Percentiles rank a stretch among this genome's conserved stretches.
phyloP scores from a whole-genome alignment of 2,113 vertebrate genomes.

The Saccopteryx bilineata region DNA sequence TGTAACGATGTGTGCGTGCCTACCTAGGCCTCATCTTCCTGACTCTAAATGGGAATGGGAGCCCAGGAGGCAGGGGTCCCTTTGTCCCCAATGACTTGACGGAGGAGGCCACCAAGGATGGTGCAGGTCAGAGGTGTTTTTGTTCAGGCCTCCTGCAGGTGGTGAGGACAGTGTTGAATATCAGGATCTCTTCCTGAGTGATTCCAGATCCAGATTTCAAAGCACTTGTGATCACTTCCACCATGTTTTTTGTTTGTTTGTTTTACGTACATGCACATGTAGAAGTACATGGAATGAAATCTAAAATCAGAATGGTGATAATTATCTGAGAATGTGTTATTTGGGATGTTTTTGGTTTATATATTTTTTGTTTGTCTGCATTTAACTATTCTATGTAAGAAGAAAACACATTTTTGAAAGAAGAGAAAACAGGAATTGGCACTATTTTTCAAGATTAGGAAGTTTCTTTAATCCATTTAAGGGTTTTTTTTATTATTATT shows the following conservation, averaged over 20 bases:
- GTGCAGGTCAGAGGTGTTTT: rapidly evolving
- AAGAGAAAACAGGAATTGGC: background rate
- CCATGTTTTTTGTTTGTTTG: too few relatives aligned
- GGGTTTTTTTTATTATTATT: background rate
- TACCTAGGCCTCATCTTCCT: background rate
- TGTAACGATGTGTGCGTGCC: too few relatives aligned
- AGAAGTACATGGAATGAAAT: background rate
- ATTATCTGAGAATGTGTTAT: background rate
- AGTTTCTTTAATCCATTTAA: too few relatives aligned
- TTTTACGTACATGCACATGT: too few relatives aligned
- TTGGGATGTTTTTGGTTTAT: background rate
- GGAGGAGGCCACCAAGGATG: rapidly evolving
- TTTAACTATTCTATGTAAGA: background rate
- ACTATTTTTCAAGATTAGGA: background rate
- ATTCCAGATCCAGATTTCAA: rapidly evolving
- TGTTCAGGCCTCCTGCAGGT: rapidly evolving
- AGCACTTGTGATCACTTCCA: too few relatives aligned
- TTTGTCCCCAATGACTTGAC: background rate
- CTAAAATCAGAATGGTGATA: background rate
- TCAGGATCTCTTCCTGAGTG: background rate
- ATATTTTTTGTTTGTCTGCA: background rate
- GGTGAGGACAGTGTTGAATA: rapidly evolving
- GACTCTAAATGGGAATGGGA: background rate
- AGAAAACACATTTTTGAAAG: background rate
- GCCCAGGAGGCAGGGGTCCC: background rate